These are phyloP conservation scores for Mystacides longicornis DNA, from an alignment of 2,888 invertebrate genomes.

Conservation along the genomic window DNA sequence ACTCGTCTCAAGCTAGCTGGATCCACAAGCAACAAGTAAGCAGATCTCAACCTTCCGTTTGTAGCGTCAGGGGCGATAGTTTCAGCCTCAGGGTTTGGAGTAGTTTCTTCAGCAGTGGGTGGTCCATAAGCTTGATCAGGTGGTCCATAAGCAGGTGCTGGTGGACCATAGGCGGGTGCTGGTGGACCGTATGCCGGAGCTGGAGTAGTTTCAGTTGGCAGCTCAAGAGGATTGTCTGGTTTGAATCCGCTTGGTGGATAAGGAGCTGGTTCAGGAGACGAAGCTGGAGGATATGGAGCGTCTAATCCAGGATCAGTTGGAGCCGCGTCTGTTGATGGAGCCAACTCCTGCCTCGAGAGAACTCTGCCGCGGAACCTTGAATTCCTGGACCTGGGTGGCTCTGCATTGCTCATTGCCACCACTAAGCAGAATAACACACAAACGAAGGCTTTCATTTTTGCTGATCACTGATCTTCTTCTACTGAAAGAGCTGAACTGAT, in stretches of 20 bases:
- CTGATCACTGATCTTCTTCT: not conserved
- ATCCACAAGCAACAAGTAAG: constrained; percentile 8
- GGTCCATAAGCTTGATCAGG: constrained; percentile 12
- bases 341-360: constrained; percentile 5
- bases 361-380: constrained; percentile 5
- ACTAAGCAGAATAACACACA: constrained; percentile 7
- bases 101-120: constrained; percentile 4
- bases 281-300: constrained; percentile 4
- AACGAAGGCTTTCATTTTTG: constrained; percentile 19
- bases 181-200: constrained; percentile 26
- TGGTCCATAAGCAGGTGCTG: constrained; percentile 12
- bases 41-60: constrained; percentile 12
- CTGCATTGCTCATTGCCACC: constrained; percentile 10
- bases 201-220: constrained; percentile 30
- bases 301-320: not conserved
- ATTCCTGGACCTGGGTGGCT: constrained; percentile 10
- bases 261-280: constrained; percentile 8
- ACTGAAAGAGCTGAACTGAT: not conserved
- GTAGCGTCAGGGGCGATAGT: constrained; percentile 4
- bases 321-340: constrained; percentile 2
- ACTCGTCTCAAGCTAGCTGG: constrained; percentile 6
- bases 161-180: constrained; percentile 11
- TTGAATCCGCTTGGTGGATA: constrained; percentile 39
- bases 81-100: constrained; percentile 7
- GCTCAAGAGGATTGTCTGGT: constrained; percentile 37